Evolutionary conservation across 2,888 invertebrate genomes (phyloP), one percentile per base, ranked within the genome.

Genomic region (Macrophya alboannulata): DNA sequence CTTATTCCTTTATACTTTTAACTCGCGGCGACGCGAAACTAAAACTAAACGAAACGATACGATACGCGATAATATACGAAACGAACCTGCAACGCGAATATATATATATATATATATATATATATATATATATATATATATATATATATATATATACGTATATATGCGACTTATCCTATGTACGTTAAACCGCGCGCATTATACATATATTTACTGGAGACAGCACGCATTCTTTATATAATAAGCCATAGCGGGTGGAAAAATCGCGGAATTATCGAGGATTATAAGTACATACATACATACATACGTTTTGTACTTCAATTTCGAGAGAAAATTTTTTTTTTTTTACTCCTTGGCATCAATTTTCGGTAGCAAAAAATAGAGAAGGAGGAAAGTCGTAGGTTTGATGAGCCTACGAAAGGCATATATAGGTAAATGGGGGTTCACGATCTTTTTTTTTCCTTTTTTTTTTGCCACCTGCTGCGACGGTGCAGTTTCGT

Each of bases 1-100:
- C 40, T 81, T 40, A 81, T 81, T 40, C 59, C 74, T 21, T 43
- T n/a, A 25, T n/a, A 62, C 25, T 12, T 45, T 21, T 74, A 45
- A 43, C 21, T 74, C 25, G 21, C 21, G 45, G n/a, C 21, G 74
- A 74, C 74, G n/a, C 43, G 43, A 71, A 37, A 12, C 72, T 55
- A 55, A 71, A 37, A 12, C 72, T 55, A 55, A 55, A 17, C 55
- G 17, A 55, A 55, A 55, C 55, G 51, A 51, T 17, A 17, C 51
- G 51, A 51, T 51, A 51, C 51, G n/a, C n/a, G n/a, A n/a, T n/a
- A n/a, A n/a, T n/a, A n/a, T n/a, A n/a, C n/a, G 31, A 31, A 31
- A 31, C 31, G 31, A 31, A 31, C 55, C 4, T 51, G 51, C 55
- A n/a, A 55, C 55, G 55, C 8, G 55, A 55, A 6, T 8, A n/a